These are phyloP conservation scores for Himantopus leucocephalus DNA, from an alignment of 2,113 vertebrate genomes.

Conservation along the genomic window DNA sequence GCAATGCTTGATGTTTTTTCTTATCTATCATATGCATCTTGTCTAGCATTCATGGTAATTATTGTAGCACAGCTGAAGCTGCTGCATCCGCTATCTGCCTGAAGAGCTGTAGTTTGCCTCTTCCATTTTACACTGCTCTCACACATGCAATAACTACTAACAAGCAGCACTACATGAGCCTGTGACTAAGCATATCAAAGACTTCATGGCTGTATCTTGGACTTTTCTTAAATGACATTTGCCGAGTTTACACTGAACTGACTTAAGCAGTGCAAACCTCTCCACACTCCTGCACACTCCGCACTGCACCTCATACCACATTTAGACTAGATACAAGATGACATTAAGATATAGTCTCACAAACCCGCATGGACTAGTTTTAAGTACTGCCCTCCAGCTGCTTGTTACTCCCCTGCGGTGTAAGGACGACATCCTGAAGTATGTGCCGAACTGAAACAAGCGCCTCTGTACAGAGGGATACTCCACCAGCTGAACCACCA, in stretches of 20 bases:
- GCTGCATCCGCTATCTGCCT: neutral
- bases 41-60: neutral
- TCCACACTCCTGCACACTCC: neutral
- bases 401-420: neutral
- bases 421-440: neutral
- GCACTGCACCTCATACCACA: neutral
- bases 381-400: neutral
- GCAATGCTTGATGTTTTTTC: neutral
- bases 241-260: neutral
- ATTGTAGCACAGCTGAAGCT: neutral
- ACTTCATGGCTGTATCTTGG: neutral
- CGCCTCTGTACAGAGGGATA: neutral
- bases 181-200: neutral
- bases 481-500: neutral
- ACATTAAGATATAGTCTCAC: neutral
- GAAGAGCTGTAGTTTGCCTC: neutral
- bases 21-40: neutral
- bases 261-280: neutral
- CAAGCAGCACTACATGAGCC: neutral
- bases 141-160: neutral
- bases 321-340: neutral
- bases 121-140: neutral
- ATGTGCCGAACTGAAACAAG: neutral
- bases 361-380: neutral
- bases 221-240: neutral